These are phyloP conservation scores for Calonectris borealis DNA, from an alignment of 2,113 vertebrate species.

Conservation along the genomic window DNA sequence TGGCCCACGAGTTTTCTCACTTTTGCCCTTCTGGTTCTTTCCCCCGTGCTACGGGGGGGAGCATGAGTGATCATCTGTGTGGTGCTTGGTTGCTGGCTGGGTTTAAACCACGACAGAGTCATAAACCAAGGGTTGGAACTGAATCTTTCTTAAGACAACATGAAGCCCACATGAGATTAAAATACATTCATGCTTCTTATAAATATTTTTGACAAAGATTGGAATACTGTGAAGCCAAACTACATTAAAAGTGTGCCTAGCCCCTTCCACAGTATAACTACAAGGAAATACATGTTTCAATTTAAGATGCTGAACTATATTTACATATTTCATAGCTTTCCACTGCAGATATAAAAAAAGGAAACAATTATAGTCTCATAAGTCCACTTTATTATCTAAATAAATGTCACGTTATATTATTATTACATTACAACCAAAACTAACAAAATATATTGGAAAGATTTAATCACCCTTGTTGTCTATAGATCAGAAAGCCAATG, in stretches of 20 bases:
- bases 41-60: too few species aligned
- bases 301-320: background rate
- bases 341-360: background rate
- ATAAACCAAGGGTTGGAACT: background rate
- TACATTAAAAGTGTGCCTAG: background rate
- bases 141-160: background rate
- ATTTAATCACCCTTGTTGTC: background rate
- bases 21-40: too few species aligned
- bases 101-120: too few species aligned
- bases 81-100: too few species aligned
- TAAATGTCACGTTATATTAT: background rate
- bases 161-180: background rate
- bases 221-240: background rate
- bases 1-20: too few species aligned
- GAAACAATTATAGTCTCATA: background rate
- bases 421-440: background rate
- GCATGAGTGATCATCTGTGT: too few species aligned
- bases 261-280: background rate
- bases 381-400: background rate
- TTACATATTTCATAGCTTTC: background rate
- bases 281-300: background rate
- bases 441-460: background rate
- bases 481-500: background rate
- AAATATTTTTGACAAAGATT: background rate
- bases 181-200: background rate